Evolutionary conservation across 2,113 vertebrate genomes (phyloP).

Genomic region (Callorhinus ursinus): DNA sequence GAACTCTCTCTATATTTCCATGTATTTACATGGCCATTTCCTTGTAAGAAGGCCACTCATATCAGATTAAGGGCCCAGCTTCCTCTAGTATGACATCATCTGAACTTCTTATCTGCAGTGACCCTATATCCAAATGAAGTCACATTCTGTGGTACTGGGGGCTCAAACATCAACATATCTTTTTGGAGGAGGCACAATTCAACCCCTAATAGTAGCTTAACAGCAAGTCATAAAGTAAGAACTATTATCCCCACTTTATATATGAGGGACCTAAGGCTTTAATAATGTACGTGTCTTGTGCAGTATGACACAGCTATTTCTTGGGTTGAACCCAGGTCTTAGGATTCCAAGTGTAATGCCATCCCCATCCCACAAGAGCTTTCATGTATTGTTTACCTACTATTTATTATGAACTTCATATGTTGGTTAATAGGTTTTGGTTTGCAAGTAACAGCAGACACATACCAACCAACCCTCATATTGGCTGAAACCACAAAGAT

Average conservation of each 20-base stretch:
- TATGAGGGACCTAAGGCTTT: neutral
- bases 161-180: neutral
- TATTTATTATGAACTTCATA: neutral
- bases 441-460: neutral
- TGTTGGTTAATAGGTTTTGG: neutral
- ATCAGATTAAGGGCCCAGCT: neutral
- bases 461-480: neutral
- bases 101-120: neutral
- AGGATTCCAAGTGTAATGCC: neutral
- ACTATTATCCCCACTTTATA: neutral
- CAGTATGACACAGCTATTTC: neutral
- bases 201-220: neutral
- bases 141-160: neutral
- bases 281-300: neutral
- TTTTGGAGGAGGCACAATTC: neutral
- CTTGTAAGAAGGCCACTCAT: neutral
- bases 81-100: neutral
- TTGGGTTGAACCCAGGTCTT: neutral
- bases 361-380: neutral
- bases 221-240: neutral
- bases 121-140: neutral
- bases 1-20: neutral
- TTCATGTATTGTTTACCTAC: neutral
- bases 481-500: neutral
- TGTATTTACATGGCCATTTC: neutral